phyloP scores from a whole-genome alignment of 2,888 invertebrate genomes.

The Athrips mouffetella region DNA sequence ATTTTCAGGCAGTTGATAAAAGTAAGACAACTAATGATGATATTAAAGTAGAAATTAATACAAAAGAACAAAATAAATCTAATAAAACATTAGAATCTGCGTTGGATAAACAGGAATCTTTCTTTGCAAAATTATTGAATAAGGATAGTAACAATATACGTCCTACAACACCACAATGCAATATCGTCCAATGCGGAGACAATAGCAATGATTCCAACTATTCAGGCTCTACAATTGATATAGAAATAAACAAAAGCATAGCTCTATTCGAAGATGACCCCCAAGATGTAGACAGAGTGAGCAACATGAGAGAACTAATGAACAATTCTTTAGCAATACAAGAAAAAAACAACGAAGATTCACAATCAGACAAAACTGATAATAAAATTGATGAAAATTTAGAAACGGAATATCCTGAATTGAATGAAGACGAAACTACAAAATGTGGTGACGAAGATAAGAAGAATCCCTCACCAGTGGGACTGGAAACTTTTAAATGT shows the following conservation, averaged over 20 bases:
- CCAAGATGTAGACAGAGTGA: conserved; percentile 47
- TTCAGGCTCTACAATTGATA: conserved; percentile 66
- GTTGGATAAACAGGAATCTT: conserved; percentile 65
- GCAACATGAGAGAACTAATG: conserved; percentile 53
- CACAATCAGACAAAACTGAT: conserved; percentile 16
- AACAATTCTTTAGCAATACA: conserved; percentile 39
- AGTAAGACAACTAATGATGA: conserved; percentile 12
- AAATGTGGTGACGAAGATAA: neutral
- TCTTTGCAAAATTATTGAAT: conserved; percentile 64
- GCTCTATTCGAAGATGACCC: conserved; percentile 65
- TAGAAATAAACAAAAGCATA: conserved; percentile 69
- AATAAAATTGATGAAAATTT: conserved; percentile 7
- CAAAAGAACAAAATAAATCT: conserved; percentile 10
- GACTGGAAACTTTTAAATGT: conserved; percentile 65
- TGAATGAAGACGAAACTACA: no score
- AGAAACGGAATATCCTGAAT: neutral
- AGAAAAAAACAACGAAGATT: conserved; percentile 23
- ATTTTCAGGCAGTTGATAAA: conserved; percentile 36
- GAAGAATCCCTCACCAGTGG: conserved; percentile 19
- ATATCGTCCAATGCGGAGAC: conserved; percentile 48
- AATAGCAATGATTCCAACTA: conserved; percentile 62
- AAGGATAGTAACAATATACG: conserved; percentile 17
- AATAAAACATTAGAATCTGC: conserved; percentile 34
- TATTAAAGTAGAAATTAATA: conserved; percentile 12
- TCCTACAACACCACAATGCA: conserved; percentile 46